Conservation (phyloP, 2,888 invertebrate genomes). For the Drosophila lutescens region DNA sequence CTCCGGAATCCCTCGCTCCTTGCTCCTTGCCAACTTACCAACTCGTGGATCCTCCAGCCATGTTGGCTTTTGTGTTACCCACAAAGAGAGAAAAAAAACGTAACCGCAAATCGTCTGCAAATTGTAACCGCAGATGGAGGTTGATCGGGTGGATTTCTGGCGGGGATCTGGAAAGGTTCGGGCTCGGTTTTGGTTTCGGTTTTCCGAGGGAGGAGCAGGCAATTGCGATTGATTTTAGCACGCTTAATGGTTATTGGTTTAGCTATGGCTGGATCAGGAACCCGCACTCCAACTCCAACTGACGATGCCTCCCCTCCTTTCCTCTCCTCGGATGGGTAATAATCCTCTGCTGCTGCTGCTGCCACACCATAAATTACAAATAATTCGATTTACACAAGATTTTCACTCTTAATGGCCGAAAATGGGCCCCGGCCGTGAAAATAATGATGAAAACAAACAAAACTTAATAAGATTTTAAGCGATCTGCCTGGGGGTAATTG, state of each 20-base stretch:
- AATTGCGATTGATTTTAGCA: conserved; percentile 76
- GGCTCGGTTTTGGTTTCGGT: background rate
- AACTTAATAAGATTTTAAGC: conserved; percentile 82
- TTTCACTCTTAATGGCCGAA: conserved; percentile 80
- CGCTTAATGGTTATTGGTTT: conserved; percentile 80
- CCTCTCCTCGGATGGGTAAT: conserved; percentile 59
- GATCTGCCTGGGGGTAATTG: conserved; percentile 64
- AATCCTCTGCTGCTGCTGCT: conserved; percentile 70
- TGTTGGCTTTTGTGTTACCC: conserved; percentile 55
- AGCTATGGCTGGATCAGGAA: conserved; percentile 59
- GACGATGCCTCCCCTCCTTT: conserved; percentile 9
- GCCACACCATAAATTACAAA: conserved; percentile 83
- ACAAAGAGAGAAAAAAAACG: conserved; percentile 19
- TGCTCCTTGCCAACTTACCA: background rate
- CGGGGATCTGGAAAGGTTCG: conserved; percentile 22
- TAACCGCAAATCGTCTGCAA: conserved; percentile 78
- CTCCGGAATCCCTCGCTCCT: background rate
- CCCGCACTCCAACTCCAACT: conserved; percentile 19
- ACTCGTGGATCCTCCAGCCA: conserved; percentile 50
- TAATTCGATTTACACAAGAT: conserved; percentile 84
- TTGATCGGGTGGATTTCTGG: conserved; percentile 9
- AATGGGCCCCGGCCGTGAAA: conserved; percentile 76
- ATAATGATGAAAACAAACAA: conserved; percentile 83
- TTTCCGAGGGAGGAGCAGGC: conserved; percentile 26
- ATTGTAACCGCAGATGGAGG: conserved; percentile 68